Conservation (phyloP, 2,113 vertebrate genomes). For the Oreocharis arfaki region DNA sequence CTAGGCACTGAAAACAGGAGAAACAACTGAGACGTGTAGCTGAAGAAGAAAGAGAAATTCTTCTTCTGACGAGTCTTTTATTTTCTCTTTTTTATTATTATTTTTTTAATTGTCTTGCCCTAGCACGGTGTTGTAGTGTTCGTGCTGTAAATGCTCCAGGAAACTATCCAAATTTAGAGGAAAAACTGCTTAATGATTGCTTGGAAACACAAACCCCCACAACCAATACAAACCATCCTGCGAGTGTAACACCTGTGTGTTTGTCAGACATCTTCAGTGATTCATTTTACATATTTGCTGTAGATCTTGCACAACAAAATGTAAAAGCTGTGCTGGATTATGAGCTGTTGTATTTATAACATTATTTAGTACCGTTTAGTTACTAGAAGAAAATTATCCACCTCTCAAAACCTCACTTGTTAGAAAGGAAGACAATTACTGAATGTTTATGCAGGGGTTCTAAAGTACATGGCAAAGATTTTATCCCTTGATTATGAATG, state of each 20-base stretch:
- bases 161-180: not conserved
- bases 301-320: not conserved
- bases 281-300: not conserved
- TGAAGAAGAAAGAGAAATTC: not conserved
- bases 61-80: not conserved
- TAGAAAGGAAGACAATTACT: not conserved
- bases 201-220: not conserved
- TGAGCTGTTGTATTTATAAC: not conserved
- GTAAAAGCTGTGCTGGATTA: not conserved
- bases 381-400: not conserved
- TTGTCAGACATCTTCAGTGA: not conserved
- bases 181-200: not conserved
- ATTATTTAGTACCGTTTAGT: not conserved
- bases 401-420: not conserved
- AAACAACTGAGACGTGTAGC: rapidly evolving
- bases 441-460: not conserved
- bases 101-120: not conserved
- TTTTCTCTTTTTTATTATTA: no score
- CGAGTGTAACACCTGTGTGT: not conserved
- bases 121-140: not conserved
- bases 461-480: not conserved
- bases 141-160: not conserved
- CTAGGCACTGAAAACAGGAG: not conserved
- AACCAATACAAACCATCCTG: not conserved
- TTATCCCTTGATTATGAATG: not conserved